Evolutionary conservation across 2,888 invertebrate genomes (phyloP).

Genomic region (Melitaea athalia): DNA sequence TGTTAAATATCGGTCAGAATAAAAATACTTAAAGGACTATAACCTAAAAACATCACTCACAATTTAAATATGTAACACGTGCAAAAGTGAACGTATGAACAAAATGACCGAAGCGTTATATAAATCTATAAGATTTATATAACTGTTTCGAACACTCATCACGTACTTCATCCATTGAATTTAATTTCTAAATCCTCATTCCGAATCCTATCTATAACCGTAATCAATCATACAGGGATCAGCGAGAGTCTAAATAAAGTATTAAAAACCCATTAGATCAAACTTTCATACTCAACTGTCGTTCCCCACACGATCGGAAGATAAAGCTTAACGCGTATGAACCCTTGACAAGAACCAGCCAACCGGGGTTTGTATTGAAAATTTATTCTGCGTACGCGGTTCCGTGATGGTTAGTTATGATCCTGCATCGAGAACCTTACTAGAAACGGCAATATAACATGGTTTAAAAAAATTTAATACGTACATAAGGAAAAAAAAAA

Average conservation of each 20-base stretch:
- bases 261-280: constrained; percentile 72
- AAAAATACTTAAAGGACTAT: too few species aligned
- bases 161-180: constrained; percentile 24
- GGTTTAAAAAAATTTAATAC: not conserved
- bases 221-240: constrained; percentile 55
- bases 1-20: too few species aligned
- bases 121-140: not conserved
- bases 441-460: not conserved
- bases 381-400: constrained; percentile 78
- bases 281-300: constrained; percentile 51
- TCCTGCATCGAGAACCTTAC: not conserved
- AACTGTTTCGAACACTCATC: constrained; percentile 4
- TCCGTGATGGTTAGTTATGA: constrained; percentile 74
- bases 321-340: constrained; percentile 59
- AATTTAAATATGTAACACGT: too few species aligned
- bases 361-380: constrained; percentile 73
- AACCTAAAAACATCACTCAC: too few species aligned
- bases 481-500: too few species aligned
- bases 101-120: too few species aligned
- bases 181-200: constrained; percentile 28
- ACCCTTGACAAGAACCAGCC: constrained; percentile 75
- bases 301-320: constrained; percentile 41
- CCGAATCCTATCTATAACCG: constrained; percentile 14
- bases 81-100: too few species aligned
- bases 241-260: constrained; percentile 57